Percentiles rank a stretch among this genome's conserved stretches.
Evolutionary conservation across 2,888 invertebrate species (phyloP).

Genomic region (Leucozona laternaria): DNA sequence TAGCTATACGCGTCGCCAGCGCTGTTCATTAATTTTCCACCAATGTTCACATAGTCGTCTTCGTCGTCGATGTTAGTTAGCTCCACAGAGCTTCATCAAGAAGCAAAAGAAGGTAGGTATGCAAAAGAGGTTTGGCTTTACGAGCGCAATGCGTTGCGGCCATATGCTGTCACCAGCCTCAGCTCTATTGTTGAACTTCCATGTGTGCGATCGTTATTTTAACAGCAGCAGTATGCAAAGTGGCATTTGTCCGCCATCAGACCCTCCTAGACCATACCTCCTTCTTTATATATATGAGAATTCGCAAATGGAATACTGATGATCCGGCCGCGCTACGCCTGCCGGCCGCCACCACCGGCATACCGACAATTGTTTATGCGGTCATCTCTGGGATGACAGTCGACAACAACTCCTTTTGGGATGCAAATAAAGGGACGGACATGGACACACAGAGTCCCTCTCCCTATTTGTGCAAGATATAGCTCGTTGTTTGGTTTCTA

Average conservation of each 20-base stretch:
- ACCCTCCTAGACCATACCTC: not conserved
- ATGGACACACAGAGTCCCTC: conserved; percentile 23
- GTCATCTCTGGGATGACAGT: conserved; percentile 64
- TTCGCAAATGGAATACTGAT: conserved; percentile 63
- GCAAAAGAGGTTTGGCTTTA: conserved; percentile 57
- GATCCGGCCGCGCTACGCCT: conserved; percentile 19
- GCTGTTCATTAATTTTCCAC: conserved; percentile 51
- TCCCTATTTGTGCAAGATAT: conserved; percentile 39
- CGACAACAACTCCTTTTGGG: conserved; percentile 60
- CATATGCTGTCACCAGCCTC: conserved; percentile 58
- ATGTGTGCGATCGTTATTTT: conserved; percentile 61
- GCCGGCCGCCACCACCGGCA: no score
- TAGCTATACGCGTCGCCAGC: not conserved
- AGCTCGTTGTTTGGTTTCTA: conserved; percentile 33
- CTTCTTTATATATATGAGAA: not conserved
- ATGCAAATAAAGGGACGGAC: conserved; percentile 65
- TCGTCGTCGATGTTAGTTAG: not conserved
- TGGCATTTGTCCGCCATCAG: conserved; percentile 42
- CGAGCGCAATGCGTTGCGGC: conserved; percentile 53
- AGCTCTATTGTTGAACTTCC: conserved; percentile 54
- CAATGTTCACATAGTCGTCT: conserved; percentile 19
- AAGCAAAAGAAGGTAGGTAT: conserved; percentile 17
- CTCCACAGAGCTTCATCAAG: not conserved
- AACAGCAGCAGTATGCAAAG: conserved; percentile 63
- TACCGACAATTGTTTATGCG: conserved; percentile 63